Percentiles rank a stretch among this genome's conserved stretches.
Evolutionary conservation across 1,140 invertebrate genomes (phyloP).

Genomic region (Panonychus citri): DNA sequence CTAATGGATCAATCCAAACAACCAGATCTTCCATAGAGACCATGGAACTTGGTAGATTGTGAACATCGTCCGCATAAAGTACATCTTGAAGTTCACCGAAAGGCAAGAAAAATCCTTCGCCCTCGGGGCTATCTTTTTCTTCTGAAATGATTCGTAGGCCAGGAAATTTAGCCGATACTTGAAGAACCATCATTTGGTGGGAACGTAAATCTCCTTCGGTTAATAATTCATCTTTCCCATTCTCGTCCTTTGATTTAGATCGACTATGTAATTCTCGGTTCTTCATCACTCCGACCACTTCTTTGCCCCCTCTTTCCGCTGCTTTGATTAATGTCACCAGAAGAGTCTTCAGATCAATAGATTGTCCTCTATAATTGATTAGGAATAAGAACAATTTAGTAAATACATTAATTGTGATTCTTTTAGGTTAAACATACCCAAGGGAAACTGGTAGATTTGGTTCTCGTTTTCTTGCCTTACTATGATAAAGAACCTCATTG

Average conservation of each 20-base stretch:
- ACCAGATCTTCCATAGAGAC: neutral
- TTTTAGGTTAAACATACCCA: neutral
- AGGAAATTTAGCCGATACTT: constrained; percentile 3
- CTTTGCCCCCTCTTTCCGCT: constrained; percentile 47
- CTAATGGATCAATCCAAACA: too few relatives aligned
- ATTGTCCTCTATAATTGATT: too few relatives aligned
- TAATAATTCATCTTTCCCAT: constrained; percentile 58
- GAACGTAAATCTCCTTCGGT: constrained; percentile 40
- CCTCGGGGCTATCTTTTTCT: too few relatives aligned
- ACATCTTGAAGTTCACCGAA: neutral
- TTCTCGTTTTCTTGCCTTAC: neutral
- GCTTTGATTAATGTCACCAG: constrained; percentile 48
- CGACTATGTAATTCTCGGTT: constrained; percentile 30
- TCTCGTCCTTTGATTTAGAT: constrained; percentile 39
- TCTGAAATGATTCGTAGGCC: too few relatives aligned
- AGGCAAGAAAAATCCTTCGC: constrained; percentile 10
- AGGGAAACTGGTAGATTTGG: neutral
- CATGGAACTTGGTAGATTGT: neutral
- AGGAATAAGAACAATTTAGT: too few relatives aligned
- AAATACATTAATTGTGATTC: neutral
- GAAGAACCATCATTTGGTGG: constrained; percentile 63
- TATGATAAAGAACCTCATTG: neutral
- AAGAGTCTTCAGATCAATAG: constrained; percentile 41
- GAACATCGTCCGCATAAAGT: neutral
- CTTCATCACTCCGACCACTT: constrained; percentile 39